Percentiles rank a stretch among this genome's conserved stretches.
These are phyloP conservation scores for Oxyruncus cristatus DNA, from an alignment of 2,113 vertebrate genomes.

Conservation along the genomic window DNA sequence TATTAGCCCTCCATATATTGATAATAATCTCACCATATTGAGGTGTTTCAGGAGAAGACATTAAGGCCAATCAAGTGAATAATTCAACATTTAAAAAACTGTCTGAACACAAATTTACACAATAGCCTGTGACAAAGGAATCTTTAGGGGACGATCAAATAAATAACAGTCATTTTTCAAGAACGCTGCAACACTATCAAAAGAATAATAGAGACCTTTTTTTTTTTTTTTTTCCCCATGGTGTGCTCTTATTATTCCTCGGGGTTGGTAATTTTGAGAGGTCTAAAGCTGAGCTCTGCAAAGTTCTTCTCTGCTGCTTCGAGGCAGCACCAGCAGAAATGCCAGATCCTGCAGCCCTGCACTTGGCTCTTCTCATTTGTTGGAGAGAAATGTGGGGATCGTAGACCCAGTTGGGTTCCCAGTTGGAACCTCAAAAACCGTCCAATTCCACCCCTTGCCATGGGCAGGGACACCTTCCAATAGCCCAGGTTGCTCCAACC, in stretches of 20 bases:
- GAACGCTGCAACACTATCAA: slow-evolving; percentile 12
- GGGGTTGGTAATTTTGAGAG: not conserved
- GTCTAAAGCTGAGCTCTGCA: not conserved
- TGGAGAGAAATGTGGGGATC: not conserved
- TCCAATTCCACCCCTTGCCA: not conserved
- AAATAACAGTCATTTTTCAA: slow-evolving; percentile 69
- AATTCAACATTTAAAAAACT: slow-evolving; percentile 65
- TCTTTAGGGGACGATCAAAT: slow-evolving; percentile 65
- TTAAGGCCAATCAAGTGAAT: slow-evolving; percentile 68
- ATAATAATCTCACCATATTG: slow-evolving; percentile 43
- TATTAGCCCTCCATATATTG: slow-evolving; percentile 20
- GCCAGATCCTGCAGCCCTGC: not conserved
- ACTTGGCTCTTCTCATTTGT: not conserved
- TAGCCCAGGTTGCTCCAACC: not conserved
- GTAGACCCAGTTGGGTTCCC: not conserved
- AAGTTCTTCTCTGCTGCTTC: not conserved
- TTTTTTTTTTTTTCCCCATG: not conserved
- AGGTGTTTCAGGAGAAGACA: slow-evolving; percentile 40
- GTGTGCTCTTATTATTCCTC: not conserved
- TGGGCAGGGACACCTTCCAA: not conserved
- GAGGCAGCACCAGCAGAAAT: not conserved
- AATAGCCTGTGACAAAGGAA: slow-evolving; percentile 68
- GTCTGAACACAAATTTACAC: slow-evolving; percentile 70
- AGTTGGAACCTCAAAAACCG: not conserved
- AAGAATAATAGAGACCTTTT: slow-evolving; percentile 28